phyloP scores from a whole-genome alignment of 2,888 invertebrate species.

The Ischnus inquisitorius region DNA sequence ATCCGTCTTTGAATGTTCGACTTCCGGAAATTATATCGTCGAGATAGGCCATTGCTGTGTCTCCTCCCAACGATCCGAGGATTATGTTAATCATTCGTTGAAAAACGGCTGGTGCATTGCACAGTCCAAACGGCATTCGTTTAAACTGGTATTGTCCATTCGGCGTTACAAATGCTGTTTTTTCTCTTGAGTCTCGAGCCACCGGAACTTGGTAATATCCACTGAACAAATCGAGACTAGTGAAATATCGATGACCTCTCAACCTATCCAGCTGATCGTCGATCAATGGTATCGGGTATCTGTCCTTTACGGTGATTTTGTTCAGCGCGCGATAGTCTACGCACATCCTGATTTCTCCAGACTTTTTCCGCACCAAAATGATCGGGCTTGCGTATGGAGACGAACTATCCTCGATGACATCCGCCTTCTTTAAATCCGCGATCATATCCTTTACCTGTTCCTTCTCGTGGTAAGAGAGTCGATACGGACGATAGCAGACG shows the following conservation, averaged over 20 bases:
- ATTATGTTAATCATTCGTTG: conserved; percentile 78
- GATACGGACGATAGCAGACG: conserved; percentile 29
- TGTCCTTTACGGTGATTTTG: conserved; percentile 27
- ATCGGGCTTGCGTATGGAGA: no score
- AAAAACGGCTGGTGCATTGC: no score
- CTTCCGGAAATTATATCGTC: conserved; percentile 71
- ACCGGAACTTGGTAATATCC: conserved; percentile 80
- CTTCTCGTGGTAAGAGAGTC: conserved; percentile 18
- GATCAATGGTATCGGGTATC: conserved; percentile 31
- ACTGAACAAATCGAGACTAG: conserved; percentile 75
- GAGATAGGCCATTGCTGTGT: conserved; percentile 68
- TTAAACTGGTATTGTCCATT: no score
- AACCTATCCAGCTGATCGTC: conserved; percentile 41
- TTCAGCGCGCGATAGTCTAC: conserved; percentile 40
- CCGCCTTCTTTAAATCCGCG: conserved; percentile 41
- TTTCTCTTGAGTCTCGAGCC: background rate
- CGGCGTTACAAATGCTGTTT: no score
- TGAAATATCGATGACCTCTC: conserved; percentile 23
- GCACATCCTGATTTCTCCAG: conserved; percentile 24
- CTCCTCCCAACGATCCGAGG: conserved; percentile 61
- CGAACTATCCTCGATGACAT: no score
- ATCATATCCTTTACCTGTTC: conserved; percentile 24
- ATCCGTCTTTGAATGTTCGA: conserved; percentile 64
- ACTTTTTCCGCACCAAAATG: conserved; percentile 20
- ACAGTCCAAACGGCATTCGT: no score